phyloP scores from a whole-genome alignment of 2,888 invertebrate species.

The Sericinus montela region DNA sequence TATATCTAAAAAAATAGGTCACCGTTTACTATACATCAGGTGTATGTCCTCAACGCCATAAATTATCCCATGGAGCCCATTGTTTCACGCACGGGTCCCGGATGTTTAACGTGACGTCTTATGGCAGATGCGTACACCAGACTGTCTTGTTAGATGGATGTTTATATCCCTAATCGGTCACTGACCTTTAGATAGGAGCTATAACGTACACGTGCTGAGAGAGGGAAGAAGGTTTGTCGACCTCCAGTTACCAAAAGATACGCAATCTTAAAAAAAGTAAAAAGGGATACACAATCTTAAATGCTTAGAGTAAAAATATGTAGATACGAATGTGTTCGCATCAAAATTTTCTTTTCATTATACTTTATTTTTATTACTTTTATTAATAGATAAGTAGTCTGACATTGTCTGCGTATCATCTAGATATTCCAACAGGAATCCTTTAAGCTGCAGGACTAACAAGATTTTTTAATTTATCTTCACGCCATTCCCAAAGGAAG shows the following conservation, averaged over 20 bases:
- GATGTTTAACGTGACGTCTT: slow-evolving; percentile 12
- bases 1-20: slow-evolving; percentile 2
- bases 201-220: slow-evolving; percentile 12
- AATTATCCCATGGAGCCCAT: slow-evolving; percentile 7
- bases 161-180: slow-evolving; percentile 10
- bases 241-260: neutral
- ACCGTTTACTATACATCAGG: slow-evolving; percentile 3
- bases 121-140: slow-evolving; percentile 8
- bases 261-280: too few species aligned
- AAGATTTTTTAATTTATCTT: too few species aligned
- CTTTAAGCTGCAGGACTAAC: too few species aligned
- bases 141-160: slow-evolving; percentile 5
- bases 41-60: slow-evolving; percentile 5
- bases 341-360: too few species aligned
- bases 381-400: too few species aligned
- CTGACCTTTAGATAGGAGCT: slow-evolving; percentile 10
- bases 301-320: too few species aligned
- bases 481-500: too few species aligned
- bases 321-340: too few species aligned
- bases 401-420: too few species aligned
- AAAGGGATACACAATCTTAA: too few species aligned
- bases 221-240: slow-evolving; percentile 5
- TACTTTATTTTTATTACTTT: too few species aligned
- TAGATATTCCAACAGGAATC: too few species aligned
- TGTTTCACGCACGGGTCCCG: slow-evolving; percentile 17